These are phyloP conservation scores for Loxodonta africana DNA, from an alignment of 2,113 vertebrate species.

Conservation along the genomic window DNA sequence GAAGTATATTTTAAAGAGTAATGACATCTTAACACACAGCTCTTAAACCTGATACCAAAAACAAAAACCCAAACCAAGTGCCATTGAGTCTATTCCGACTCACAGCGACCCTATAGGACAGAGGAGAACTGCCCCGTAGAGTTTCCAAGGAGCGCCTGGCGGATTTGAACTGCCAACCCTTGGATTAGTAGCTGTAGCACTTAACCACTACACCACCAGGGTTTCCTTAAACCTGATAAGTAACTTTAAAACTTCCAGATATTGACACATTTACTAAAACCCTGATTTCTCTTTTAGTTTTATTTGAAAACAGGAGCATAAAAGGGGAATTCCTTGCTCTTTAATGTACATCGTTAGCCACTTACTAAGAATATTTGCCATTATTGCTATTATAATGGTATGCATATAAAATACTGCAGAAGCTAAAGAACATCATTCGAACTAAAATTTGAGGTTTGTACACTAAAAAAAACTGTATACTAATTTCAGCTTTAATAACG, in stretches of 20 bases:
- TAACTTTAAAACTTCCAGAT: conserved; percentile 41
- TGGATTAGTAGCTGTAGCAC: no score
- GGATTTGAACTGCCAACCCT: no score
- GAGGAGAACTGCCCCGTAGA: no score
- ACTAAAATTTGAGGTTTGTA: conserved; percentile 42
- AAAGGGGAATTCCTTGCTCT: not conserved
- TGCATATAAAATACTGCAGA: not conserved
- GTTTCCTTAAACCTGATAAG: not conserved
- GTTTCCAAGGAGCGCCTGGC: no score
- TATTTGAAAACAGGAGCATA: conserved; percentile 45
- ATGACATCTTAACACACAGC: not conserved
- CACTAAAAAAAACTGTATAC: not conserved
- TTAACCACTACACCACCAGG: no score
- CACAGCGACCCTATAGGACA: no score
- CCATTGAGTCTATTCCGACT: no score
- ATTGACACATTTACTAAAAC: conserved; percentile 50
- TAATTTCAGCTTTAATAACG: conserved; percentile 28
- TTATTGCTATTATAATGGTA: not conserved
- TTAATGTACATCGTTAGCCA: not conserved
- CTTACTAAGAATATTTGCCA: not conserved
- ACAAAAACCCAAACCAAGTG: no score
- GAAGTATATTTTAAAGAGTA: not conserved
- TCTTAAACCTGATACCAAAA: not conserved
- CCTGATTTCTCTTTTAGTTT: not conserved
- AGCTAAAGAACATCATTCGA: not conserved